A percentile compares a stretch with the other conserved stretches of the same genome.
phyloP scores from a whole-genome alignment of 1,140 invertebrate species.

The Brachionus angularis region DNA sequence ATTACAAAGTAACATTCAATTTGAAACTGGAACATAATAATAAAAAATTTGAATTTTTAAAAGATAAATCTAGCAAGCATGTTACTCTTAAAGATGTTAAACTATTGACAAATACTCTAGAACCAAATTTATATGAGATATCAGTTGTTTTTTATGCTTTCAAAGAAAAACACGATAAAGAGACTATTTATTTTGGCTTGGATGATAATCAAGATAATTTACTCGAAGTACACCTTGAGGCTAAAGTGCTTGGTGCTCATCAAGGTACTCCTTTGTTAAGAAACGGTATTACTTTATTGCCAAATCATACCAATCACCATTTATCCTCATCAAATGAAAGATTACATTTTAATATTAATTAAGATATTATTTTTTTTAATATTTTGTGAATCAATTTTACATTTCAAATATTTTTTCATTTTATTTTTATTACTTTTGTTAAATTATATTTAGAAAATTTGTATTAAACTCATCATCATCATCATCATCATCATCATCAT shows the following conservation, averaged over 20 bases:
- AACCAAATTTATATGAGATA: background rate
- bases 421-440: no score
- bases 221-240: conserved; percentile 10
- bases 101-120: background rate
- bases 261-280: conserved; percentile 33
- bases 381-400: no score
- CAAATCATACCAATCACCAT: conserved; percentile 23
- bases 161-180: conserved; percentile 39
- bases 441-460: no score
- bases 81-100: conserved; percentile 21
- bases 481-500: no score
- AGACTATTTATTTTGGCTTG: background rate
- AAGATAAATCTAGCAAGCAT: background rate
- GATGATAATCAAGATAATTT: background rate
- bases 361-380: no score
- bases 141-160: conserved; percentile 5
- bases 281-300: conserved; percentile 32
- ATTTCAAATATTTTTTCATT: no score
- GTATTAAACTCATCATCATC: no score
- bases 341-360: conserved; percentile 36
- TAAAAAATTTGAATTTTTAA: background rate
- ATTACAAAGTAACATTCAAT: conserved; percentile 21
- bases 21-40: conserved; percentile 1
- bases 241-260: conserved; percentile 40
- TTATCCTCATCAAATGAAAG: background rate